A percentile compares a stretch with the other conserved stretches of the same genome.
These are phyloP conservation scores for Tragelaphus scriptus DNA, from an alignment of 2,113 vertebrate genomes.

Conservation along the genomic window DNA sequence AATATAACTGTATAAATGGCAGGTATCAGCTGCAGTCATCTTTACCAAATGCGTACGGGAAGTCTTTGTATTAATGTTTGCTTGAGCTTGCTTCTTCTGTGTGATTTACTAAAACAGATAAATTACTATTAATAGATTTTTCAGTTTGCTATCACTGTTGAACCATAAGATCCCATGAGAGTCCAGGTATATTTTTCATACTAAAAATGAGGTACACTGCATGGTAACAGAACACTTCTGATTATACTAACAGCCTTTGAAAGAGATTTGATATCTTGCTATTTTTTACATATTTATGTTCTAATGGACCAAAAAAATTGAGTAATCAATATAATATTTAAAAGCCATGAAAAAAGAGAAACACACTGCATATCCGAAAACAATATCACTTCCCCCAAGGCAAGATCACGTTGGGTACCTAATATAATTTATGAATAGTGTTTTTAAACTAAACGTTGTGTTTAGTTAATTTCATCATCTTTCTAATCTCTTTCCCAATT, in stretches of 20 bases:
- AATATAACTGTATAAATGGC: not conserved
- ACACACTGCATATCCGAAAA: not conserved
- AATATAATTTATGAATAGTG: not conserved
- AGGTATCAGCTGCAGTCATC: not conserved
- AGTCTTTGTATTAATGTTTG: not conserved
- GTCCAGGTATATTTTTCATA: not conserved
- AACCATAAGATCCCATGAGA: not conserved
- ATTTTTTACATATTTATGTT: conserved; percentile 42
- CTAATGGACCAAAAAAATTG: not conserved
- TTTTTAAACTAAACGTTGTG: conserved; percentile 8
- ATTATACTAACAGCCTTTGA: conserved; percentile 41
- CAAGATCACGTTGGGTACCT: not conserved
- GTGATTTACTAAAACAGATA: not conserved
- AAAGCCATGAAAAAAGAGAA: not conserved
- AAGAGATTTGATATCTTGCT: conserved; percentile 1
- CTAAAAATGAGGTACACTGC: not conserved
- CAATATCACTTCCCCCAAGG: not conserved
- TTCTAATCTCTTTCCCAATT: not conserved
- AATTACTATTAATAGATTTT: not conserved
- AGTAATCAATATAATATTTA: not conserved
- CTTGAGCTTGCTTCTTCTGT: not conserved
- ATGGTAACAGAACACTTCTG: conserved; percentile 36
- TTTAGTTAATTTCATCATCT: conserved; percentile 13
- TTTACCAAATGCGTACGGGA: not conserved
- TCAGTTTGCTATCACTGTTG: not conserved